phyloP scores from a whole-genome alignment of 2,888 invertebrate genomes.

The Slavum lentiscoides region DNA sequence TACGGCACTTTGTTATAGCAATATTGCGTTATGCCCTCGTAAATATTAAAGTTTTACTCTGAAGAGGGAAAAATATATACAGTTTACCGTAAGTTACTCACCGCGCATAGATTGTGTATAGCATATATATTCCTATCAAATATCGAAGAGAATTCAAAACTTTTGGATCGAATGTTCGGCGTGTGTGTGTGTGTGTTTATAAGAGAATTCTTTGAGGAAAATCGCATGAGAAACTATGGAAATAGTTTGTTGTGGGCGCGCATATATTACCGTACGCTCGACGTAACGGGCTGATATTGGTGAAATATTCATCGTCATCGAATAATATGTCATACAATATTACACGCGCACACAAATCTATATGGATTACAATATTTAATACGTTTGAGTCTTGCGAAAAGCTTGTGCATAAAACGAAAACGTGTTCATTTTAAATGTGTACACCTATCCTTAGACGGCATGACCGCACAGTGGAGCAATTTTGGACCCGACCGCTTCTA shows the following conservation, averaged over 20 bases:
- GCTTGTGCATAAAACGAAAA: too few species aligned
- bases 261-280: not conserved
- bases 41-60: constrained; percentile 13
- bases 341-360: too few species aligned
- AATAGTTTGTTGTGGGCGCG: not conserved
- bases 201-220: not conserved
- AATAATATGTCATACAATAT: not conserved
- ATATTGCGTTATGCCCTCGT: constrained; percentile 11
- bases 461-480: too few species aligned
- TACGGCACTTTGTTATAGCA: constrained; percentile 7
- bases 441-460: too few species aligned
- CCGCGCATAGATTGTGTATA: not conserved
- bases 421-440: too few species aligned
- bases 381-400: too few species aligned
- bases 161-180: constrained; percentile 2
- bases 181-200: not conserved
- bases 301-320: not conserved
- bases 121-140: constrained; percentile 12
- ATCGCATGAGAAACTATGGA: not conserved
- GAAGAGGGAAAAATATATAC: not conserved
- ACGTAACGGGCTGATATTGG: not conserved
- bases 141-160: constrained; percentile 17
- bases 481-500: too few species aligned
- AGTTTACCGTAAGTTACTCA: not conserved
- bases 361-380: too few species aligned